A percentile compares a stretch with the other conserved stretches of the same genome.
phyloP scores from a whole-genome alignment of 2,113 vertebrate genomes.

The Sylvicapra grimmia region DNA sequence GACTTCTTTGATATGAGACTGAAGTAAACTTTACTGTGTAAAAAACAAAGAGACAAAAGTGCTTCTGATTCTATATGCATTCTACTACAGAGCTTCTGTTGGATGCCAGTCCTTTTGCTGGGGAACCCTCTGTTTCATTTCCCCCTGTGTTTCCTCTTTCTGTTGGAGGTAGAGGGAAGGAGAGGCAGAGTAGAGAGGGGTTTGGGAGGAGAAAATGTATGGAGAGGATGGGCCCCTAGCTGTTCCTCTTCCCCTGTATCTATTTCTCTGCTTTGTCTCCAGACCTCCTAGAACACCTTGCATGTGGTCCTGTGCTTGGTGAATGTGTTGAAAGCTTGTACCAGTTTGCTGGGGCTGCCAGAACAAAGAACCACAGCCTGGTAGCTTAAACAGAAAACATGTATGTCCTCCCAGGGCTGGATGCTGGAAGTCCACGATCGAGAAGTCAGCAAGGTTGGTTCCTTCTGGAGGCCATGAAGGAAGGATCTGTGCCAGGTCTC shows the following conservation, averaged over 20 bases:
- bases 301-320: fast-evolving
- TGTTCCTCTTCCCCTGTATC: neutral
- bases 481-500: neutral
- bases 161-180: neutral
- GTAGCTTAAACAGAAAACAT: neutral
- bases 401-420: neutral
- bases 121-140: neutral
- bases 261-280: neutral
- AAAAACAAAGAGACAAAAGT: neutral
- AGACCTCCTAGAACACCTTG: neutral
- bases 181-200: neutral
- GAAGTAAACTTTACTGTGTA: neutral
- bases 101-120: neutral
- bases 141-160: neutral
- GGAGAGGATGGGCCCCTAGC: neutral
- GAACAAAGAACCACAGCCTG: neutral
- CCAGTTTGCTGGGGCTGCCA: neutral
- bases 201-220: neutral
- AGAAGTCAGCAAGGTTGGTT: neutral
- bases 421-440: neutral
- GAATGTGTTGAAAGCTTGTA: fast-evolving
- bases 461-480: neutral
- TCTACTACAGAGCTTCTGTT: neutral
- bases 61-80: neutral
- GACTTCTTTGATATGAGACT: neutral